phyloP scores from a whole-genome alignment of 2,113 vertebrate genomes.

The Grallaria varia region DNA sequence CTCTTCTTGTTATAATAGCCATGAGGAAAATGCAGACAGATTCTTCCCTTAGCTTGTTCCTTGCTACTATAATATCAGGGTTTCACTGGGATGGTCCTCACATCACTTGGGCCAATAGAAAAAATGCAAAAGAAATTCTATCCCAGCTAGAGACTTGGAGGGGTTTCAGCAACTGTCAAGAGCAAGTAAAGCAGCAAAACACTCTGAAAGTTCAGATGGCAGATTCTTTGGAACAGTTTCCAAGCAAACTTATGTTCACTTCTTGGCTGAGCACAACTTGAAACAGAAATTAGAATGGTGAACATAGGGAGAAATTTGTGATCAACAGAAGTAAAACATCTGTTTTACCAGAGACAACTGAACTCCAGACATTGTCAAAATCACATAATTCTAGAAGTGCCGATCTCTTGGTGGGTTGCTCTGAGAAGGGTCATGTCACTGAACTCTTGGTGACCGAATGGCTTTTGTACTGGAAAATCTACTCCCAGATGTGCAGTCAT shows the following conservation, averaged over 20 bases:
- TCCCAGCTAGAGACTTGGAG: neutral
- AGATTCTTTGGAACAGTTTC: constrained; percentile 17
- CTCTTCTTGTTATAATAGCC: neutral
- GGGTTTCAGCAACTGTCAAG: neutral
- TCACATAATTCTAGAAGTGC: constrained; percentile 34
- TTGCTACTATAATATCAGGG: neutral
- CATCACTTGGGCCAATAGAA: neutral
- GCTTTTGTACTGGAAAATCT: constrained; percentile 38
- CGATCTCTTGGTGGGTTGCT: constrained; percentile 18
- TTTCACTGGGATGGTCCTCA: neutral
- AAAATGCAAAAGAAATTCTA: neutral
- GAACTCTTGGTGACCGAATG: constrained; percentile 48
- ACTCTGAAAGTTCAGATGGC: neutral
- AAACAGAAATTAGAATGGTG: neutral
- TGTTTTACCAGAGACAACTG: neutral
- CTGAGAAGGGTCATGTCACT: constrained; percentile 38
- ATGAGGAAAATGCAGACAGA: neutral
- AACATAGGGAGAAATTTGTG: constrained; percentile 6
- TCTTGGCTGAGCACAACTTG: constrained; percentile 6
- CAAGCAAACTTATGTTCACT: constrained; percentile 29
- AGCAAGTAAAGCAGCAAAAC: constrained; percentile 6
- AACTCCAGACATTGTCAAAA: constrained; percentile 45
- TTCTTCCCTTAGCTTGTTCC: neutral
- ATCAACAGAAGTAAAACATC: constrained; percentile 40
- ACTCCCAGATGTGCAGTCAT: constrained; percentile 16